Conservation (phyloP, 2,113 vertebrate genomes). For the Gymnobelideus leadbeateri region DNA sequence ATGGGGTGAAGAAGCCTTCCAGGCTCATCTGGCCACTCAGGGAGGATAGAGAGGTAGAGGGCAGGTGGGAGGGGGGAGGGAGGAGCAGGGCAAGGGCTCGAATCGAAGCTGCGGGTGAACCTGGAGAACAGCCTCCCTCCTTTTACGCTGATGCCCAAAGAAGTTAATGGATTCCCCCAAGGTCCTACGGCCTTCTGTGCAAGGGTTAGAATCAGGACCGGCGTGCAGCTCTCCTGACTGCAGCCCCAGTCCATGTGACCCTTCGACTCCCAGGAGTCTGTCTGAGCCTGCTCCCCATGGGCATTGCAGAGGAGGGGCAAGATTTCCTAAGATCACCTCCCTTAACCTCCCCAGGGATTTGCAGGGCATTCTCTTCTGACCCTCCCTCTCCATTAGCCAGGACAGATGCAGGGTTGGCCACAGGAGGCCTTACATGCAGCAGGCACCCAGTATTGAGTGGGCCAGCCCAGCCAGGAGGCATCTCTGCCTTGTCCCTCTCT, state of each 20-base stretch:
- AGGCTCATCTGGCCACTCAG: not conserved
- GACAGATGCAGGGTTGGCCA: not conserved
- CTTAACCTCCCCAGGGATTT: not conserved
- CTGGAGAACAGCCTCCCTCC: no score
- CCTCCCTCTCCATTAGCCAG: not conserved
- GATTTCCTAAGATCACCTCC: not conserved
- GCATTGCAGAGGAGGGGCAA: no score
- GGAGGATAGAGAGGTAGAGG: not conserved
- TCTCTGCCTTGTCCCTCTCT: not conserved
- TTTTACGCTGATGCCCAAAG: not conserved
- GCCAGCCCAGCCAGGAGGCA: not conserved
- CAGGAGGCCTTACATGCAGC: not conserved
- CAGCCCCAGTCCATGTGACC: not conserved
- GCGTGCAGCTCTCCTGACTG: no score
- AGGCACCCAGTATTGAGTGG: not conserved
- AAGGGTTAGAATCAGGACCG: no score
- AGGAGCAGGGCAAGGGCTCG: no score
- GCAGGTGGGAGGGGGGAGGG: no score
- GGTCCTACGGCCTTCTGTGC: not conserved
- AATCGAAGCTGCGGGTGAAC: not conserved
- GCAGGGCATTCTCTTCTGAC: not conserved
- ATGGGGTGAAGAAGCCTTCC: not conserved
- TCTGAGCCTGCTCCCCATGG: no score
- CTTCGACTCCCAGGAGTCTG: not conserved
- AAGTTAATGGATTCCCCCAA: not conserved